Percentiles rank a stretch among this genome's conserved stretches.
These are phyloP conservation scores for Pseudomyrmex dendroicus DNA, from an alignment of 1,140 invertebrate species.

Conservation along the genomic window DNA sequence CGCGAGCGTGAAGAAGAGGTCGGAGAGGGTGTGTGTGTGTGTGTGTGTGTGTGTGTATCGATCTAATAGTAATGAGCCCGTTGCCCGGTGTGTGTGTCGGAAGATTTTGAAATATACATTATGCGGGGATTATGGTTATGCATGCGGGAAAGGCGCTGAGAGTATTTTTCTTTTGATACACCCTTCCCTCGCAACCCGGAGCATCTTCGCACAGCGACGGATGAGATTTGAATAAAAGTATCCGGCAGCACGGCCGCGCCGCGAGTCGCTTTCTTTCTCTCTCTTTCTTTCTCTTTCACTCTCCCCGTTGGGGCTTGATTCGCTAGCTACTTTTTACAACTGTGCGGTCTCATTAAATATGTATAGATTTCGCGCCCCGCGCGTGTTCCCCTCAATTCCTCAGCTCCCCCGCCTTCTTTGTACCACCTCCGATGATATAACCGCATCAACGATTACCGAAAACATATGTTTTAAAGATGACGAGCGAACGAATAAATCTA, in stretches of 20 bases:
- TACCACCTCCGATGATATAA: slow-evolving; percentile 67
- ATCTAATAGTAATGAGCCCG: slow-evolving; percentile 79
- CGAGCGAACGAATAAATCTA: slow-evolving; percentile 68
- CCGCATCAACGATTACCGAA: slow-evolving; percentile 70
- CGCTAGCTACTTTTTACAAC: slow-evolving; percentile 77
- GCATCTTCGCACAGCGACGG: slow-evolving; percentile 63
- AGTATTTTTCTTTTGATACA: slow-evolving; percentile 83
- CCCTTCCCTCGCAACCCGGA: slow-evolving; percentile 52
- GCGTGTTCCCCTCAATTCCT: slow-evolving; percentile 64
- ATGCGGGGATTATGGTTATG: slow-evolving; percentile 80
- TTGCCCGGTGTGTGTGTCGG: slow-evolving; percentile 50
- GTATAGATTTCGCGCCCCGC: slow-evolving; percentile 79
- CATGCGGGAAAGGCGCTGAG: slow-evolving; percentile 79
- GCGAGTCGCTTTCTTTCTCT: background rate
- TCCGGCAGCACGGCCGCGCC: slow-evolving; percentile 46
- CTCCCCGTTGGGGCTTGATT: slow-evolving; percentile 68
- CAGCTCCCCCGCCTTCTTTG: background rate
- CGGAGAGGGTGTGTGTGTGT: too few relatives aligned
- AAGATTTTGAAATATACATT: slow-evolving; percentile 82
- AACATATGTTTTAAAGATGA: slow-evolving; percentile 75
- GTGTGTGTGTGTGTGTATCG: slow-evolving; percentile 72
- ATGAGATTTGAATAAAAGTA: slow-evolving; percentile 83
- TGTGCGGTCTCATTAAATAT: slow-evolving; percentile 82
- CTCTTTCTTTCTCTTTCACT: slow-evolving; percentile 16
- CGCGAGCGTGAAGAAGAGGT: background rate